These are phyloP conservation scores for Drosophila obscura DNA, from an alignment of 1,140 invertebrate genomes.

Conservation along the genomic window DNA sequence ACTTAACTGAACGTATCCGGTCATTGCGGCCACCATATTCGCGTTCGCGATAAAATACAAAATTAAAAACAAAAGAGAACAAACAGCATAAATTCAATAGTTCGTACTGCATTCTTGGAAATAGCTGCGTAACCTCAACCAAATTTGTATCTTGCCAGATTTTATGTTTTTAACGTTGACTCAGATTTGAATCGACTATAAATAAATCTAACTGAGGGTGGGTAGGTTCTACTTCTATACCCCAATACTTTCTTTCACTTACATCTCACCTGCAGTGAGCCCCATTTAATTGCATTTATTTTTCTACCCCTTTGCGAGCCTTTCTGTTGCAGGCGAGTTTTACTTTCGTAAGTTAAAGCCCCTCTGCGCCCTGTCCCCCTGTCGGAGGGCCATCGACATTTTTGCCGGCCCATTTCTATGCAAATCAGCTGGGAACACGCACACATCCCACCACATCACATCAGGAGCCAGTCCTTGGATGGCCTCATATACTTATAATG, in stretches of 20 bases:
- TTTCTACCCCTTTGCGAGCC: no score
- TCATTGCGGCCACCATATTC: no score
- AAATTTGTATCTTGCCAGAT: no score
- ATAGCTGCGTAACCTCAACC: no score
- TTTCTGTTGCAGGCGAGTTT: constrained; percentile 16
- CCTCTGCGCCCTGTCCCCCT: neutral
- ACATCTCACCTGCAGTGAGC: constrained; percentile 11
- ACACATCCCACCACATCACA: constrained; percentile 25
- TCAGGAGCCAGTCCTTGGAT: neutral
- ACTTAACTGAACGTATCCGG: no score
- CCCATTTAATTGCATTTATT: constrained; percentile 31
- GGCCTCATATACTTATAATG: constrained; percentile 54
- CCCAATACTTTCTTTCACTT: neutral
- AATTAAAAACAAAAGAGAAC: no score
- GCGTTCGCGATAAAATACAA: no score
- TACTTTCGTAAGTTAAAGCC: constrained; percentile 19
- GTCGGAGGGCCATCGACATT: constrained; percentile 37
- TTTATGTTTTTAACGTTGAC: no score
- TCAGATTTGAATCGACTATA: no score
- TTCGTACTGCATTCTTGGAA: no score
- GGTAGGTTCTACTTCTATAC: neutral
- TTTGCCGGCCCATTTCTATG: constrained; percentile 58
- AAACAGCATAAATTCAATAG: no score
- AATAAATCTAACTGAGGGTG: no score
- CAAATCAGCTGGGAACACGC: constrained; percentile 71